Evolutionary conservation across 2,113 vertebrate genomes (phyloP).

Genomic region (Pelodiscus sinensis): DNA sequence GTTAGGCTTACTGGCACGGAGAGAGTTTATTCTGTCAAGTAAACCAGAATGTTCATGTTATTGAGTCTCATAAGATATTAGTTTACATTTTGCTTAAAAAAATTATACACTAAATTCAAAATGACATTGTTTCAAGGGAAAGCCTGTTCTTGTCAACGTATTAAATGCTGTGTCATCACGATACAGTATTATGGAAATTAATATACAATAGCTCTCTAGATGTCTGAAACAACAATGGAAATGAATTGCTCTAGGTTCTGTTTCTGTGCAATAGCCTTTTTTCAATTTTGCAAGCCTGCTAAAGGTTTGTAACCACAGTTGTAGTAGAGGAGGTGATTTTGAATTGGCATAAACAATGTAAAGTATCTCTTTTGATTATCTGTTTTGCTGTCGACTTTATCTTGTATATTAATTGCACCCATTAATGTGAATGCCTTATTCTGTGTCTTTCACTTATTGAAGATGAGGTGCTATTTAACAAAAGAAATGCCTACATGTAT

Average conservation of each 20-base stretch:
- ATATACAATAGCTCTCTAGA: not conserved
- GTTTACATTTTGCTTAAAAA: not conserved
- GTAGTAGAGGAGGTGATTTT: not conserved
- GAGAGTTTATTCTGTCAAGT: not conserved
- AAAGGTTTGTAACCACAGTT: fast-evolving
- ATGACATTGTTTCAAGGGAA: not conserved
- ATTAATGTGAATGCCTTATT: not conserved
- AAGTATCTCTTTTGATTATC: not conserved
- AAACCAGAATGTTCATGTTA: fast-evolving
- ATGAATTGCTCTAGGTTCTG: not conserved
- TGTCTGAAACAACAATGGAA: not conserved
- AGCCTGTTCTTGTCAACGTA: not conserved
- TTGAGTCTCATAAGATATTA: not conserved
- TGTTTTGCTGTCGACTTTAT: not conserved
- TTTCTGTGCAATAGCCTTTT: not conserved
- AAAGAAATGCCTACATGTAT: not conserved
- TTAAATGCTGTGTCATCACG: not conserved
- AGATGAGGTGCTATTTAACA: not conserved
- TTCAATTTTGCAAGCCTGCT: not conserved
- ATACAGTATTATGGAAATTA: not conserved
- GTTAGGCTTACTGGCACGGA: not conserved
- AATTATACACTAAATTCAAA: not conserved
- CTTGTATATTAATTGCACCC: fast-evolving
- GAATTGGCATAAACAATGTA: not conserved
- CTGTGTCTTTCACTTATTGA: not conserved